Percentiles rank a stretch among this genome's conserved stretches.
These are phyloP conservation scores for Cheumatopsyche charites DNA, from an alignment of 1,140 invertebrate species.

Conservation along the genomic window DNA sequence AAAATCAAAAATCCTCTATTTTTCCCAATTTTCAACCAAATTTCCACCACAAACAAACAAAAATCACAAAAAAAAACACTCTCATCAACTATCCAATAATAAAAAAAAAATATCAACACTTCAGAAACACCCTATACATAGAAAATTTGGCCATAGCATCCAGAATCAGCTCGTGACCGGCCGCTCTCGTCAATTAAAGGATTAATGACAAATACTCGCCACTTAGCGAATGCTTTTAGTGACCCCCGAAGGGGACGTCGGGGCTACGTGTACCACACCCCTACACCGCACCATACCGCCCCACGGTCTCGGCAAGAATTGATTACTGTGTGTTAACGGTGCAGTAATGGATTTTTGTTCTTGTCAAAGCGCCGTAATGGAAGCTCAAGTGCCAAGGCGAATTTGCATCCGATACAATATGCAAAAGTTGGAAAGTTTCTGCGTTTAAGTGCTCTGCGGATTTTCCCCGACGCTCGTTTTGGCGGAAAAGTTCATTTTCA, in stretches of 20 bases:
- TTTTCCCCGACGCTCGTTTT: neutral
- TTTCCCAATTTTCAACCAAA: too few species aligned
- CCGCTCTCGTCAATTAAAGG: conserved; percentile 49
- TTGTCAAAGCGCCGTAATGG: conserved; percentile 47
- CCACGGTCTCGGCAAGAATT: conserved; percentile 45
- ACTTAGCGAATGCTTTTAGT: conserved; percentile 50
- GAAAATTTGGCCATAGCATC: too few species aligned
- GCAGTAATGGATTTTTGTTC: conserved; percentile 49
- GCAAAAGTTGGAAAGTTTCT: neutral
- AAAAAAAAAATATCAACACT: neutral
- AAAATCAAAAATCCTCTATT: too few species aligned
- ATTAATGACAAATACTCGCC: conserved; percentile 49
- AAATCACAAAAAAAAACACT: too few species aligned
- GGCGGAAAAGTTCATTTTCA: too few species aligned
- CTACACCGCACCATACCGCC: neutral
- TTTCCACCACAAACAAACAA: too few species aligned
- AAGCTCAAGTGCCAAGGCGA: conserved; percentile 41
- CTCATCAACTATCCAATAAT: conserved; percentile 2
- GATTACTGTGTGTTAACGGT: conserved; percentile 46
- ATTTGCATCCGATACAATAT: conserved; percentile 39
- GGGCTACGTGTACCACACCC: neutral
- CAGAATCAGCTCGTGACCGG: conserved; percentile 16
- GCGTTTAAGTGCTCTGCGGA: neutral
- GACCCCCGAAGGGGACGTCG: neutral
- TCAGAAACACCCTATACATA: neutral